Evolutionary conservation across 2,797 vertebrate species (phyloP).

Genomic region (Spondyliosoma cantharus): DNA sequence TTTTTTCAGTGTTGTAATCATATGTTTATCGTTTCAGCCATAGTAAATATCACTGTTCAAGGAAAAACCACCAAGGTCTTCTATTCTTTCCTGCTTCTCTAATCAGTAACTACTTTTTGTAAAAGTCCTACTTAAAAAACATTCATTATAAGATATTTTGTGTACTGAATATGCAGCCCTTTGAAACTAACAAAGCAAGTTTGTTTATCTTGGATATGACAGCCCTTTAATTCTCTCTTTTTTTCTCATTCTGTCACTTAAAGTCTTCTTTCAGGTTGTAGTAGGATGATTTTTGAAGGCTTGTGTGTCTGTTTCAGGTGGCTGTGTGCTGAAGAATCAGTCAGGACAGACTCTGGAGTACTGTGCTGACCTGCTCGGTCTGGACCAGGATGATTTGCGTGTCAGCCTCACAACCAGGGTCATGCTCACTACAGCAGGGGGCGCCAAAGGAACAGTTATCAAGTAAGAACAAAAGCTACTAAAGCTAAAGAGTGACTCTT

Average conservation of each 20-base stretch:
- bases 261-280: background rate
- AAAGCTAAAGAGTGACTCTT: background rate
- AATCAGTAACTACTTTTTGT: too few species aligned
- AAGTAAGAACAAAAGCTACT: constrained; percentile 86
- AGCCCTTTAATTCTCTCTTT: background rate
- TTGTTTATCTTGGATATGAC: too few species aligned
- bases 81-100: background rate
- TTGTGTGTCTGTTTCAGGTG: constrained; percentile 83
- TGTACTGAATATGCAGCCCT: background rate
- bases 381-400: constrained; percentile 93
- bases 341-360: constrained; percentile 88
- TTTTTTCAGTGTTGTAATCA: background rate
- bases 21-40: background rate
- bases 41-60: background rate
- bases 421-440: constrained; percentile 99
- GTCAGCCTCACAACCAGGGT: constrained; percentile 95
- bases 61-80: background rate
- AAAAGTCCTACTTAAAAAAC: background rate
- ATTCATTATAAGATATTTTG: background rate
- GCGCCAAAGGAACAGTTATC: constrained; percentile 99
- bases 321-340: constrained; percentile 91
- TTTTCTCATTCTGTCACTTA: background rate
- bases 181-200: background rate
- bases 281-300: background rate
- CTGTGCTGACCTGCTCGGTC: constrained; percentile 92